Evolutionary conservation across 2,888 invertebrate species (phyloP), one percentile per base, ranked within the genome.

Genomic region (Oscheius sp.): DNA sequence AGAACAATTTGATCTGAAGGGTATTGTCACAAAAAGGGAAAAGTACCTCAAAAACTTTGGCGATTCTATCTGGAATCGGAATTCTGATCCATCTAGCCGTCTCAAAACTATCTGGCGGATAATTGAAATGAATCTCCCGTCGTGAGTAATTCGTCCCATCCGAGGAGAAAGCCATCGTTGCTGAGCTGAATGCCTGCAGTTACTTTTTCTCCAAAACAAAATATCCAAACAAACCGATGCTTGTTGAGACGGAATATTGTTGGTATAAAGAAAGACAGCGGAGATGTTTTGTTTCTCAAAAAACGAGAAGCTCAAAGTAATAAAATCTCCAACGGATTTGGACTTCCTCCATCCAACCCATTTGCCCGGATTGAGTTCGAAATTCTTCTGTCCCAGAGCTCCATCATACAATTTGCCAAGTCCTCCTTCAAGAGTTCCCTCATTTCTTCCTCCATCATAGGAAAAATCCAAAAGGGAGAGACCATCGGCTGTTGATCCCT

Each of bases 221-320:
- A 8, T n/a, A 53, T 39, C 8, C 20, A 20, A 52, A 25, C 39
- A 15, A 4, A 70, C 74, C 50, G 68, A 64, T 0, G 79, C 76
- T 48, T 71, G 70, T 34, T 75, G 75, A 12, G 61, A 63, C 25
- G 69, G 55, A 29, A 71, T 91, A 88, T 94, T 94, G 88, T 92
- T 93, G 87, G 92, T 92, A 89, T 91, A 92, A 65, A 95, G 90
- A 85, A 92, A 91, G 42, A 94, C 91, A 0, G 91, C 91, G 58
- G 91, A 92, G 89, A 95, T 94, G 88, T 95, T 94, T 33, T 94
- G 90, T 69, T 93, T 91, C 86, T 91, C 90, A 86, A 93, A 93
- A 88, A 95, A 95, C 87, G 93, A 92, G 89, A 95, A 93, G 3
- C 91, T 90, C 48, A 95, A 89, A 81, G 92, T 91, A 15, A 94